Evolutionary conservation across 2,888 invertebrate species (phyloP).

Genomic region (Cryptophagus acutangulus): DNA sequence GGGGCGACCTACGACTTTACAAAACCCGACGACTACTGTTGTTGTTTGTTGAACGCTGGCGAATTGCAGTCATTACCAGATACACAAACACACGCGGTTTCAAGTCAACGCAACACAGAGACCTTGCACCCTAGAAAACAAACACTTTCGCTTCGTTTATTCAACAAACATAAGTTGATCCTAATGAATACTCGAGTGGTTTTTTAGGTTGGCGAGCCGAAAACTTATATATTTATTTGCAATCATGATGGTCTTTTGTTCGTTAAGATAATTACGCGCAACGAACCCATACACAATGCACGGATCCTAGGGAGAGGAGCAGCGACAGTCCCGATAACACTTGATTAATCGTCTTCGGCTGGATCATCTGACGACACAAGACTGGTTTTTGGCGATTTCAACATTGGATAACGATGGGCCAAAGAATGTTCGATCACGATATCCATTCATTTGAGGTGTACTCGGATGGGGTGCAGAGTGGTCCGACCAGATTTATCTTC

Average conservation of each 20-base stretch:
- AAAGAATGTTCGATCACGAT: conserved; percentile 42
- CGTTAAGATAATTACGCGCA: conserved; percentile 36
- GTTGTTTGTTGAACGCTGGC: conserved; percentile 38
- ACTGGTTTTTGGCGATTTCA: conserved; percentile 45
- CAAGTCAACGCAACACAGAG: conserved; percentile 29
- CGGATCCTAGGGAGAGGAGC: conserved; percentile 23
- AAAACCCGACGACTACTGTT: conserved; percentile 31
- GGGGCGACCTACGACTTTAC: conserved; percentile 43
- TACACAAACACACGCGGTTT: conserved; percentile 39
- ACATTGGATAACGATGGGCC: conserved; percentile 35
- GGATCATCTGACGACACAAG: conserved; percentile 38
- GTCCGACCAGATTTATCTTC: conserved; percentile 35
- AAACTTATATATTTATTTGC: no score
- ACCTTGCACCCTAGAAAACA: no score
- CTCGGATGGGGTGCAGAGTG: conserved; percentile 25
- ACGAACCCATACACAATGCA: conserved; percentile 30
- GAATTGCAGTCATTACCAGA: conserved; percentile 40
- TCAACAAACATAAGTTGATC: no score
- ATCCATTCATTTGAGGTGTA: conserved; percentile 26
- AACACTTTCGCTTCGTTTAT: no score
- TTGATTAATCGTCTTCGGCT: conserved; percentile 46
- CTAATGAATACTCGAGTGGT: no score
- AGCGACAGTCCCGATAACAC: conserved; percentile 37
- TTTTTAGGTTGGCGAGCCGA: no score
- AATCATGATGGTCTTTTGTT: no score